Evolutionary conservation across 1,140 invertebrate species (phyloP).

Genomic region (Hyphantria cunea): DNA sequence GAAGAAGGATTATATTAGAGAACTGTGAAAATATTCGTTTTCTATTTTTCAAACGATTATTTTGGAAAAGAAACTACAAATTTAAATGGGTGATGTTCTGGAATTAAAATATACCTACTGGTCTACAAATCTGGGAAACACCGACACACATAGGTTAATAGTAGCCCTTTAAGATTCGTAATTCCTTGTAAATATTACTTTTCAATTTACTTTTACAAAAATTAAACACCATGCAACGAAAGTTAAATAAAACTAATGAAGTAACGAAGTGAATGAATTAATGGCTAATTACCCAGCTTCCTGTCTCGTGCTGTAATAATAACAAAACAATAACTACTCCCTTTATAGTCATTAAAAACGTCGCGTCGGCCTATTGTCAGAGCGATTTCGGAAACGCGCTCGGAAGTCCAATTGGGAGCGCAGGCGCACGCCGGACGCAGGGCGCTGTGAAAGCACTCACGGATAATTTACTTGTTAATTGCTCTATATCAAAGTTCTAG

Average conservation of each 20-base stretch:
- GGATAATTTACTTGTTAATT: conserved; percentile 54
- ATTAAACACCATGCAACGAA: not conserved
- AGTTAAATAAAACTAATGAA: conserved; percentile 52
- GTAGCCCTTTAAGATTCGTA: too few species aligned
- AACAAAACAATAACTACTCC: conserved; percentile 77
- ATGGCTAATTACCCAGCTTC: conserved; percentile 73
- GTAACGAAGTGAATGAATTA: conserved; percentile 71
- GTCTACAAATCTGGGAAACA: too few species aligned
- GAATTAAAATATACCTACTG: too few species aligned
- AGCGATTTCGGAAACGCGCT: conserved; percentile 76
- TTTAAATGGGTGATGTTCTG: too few species aligned
- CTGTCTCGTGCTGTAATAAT: conserved; percentile 78
- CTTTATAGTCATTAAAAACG: conserved; percentile 68
- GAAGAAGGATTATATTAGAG: too few species aligned
- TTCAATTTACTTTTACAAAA: too few species aligned
- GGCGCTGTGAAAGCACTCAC: conserved; percentile 63
- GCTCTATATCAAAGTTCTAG: conserved; percentile 27
- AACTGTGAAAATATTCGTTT: conserved; percentile 39
- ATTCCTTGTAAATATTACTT: too few species aligned
- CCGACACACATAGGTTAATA: too few species aligned
- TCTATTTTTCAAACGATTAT: conserved; percentile 12
- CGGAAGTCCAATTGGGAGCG: conserved; percentile 80
- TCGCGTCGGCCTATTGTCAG: conserved; percentile 64
- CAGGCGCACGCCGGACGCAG: conserved; percentile 63
- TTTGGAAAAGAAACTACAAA: too few species aligned